Evolutionary conservation across 1,140 invertebrate species (phyloP), one percentile per base, ranked within the genome.

Genomic region (Lerema accius): DNA sequence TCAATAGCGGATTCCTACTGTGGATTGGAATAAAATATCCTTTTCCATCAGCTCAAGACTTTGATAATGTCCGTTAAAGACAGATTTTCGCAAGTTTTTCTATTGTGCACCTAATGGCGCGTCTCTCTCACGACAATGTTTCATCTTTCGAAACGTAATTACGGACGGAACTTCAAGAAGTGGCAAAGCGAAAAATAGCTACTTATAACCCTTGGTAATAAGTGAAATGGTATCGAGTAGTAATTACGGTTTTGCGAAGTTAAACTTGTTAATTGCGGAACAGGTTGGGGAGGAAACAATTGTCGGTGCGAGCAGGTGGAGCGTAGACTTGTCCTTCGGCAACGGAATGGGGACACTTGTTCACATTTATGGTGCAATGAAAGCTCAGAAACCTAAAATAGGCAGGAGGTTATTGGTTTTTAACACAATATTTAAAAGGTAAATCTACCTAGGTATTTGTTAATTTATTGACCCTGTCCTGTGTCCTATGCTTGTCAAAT

Each of bases 241-340:
- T 56, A 42, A 70, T 77, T 73, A 70, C 67, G 50, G 65, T 76
- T 81, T 78, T 68, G 58, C 62, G 65, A 61, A 69, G 53, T 45
- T 71, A 55, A 74, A 71, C 74, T 72, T 71, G 71, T 76, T 73
- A 66, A 76, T 75, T 74, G 69, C 58, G 46, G 56, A 73, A 79
- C 74, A 60, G 61, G 72, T 75, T 65, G 40, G 37, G 49, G 43
- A 55, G 65, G 56, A 67, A 71, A 69, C 60, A 64, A 65, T 66
- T 19, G 17, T 66, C 19, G 17, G 59, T 49, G 17, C 17, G 50
- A 43, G 40, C 61, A 63, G 59, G 53, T 56, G 53, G 19, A 56
- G 23, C 16, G 3, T 11, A 11, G 53, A 32, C 53, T 40, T 55
- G 40, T 37, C 26, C 16, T 39, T 37, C 15, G 2, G 19, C 2